Percentiles rank a stretch among this genome's conserved stretches.
Evolutionary conservation across 2,113 vertebrate species (phyloP).

Genomic region (Trogon surrucura): DNA sequence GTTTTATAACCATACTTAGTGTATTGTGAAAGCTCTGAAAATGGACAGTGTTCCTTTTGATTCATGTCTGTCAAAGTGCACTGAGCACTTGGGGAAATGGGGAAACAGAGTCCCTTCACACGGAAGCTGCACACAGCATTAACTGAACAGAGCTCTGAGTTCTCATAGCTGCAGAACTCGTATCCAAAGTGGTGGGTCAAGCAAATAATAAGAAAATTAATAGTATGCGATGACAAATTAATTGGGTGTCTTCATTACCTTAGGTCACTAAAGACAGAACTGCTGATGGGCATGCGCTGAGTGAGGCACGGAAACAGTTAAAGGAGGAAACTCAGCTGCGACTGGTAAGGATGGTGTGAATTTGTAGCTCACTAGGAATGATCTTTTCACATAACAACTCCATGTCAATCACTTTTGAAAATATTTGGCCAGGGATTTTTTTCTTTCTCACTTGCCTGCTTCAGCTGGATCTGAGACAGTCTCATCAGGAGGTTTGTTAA

Average conservation of each 20-base stretch:
- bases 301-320: slow-evolving; percentile 92
- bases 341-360: slow-evolving; percentile 79
- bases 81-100: neutral
- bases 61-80: fast-evolving
- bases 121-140: neutral
- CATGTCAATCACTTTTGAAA: too few species aligned
- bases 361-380: neutral
- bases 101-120: fast-evolving
- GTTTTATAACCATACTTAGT: neutral
- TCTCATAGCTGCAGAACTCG: neutral
- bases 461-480: neutral
- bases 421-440: neutral
- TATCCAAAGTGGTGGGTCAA: neutral
- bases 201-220: neutral
- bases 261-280: slow-evolving; percentile 83
- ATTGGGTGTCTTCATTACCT: neutral
- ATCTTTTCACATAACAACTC: neutral
- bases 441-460: neutral
- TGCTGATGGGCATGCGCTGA: slow-evolving; percentile 86
- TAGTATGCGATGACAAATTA: neutral
- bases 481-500: neutral
- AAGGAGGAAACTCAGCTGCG: slow-evolving; percentile 96
- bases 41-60: fast-evolving
- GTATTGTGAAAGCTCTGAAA: neutral
- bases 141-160: neutral